Base-by-base conservation (phyloP, 2,888 invertebrate species). In the Halocaridina rubra region DNA sequence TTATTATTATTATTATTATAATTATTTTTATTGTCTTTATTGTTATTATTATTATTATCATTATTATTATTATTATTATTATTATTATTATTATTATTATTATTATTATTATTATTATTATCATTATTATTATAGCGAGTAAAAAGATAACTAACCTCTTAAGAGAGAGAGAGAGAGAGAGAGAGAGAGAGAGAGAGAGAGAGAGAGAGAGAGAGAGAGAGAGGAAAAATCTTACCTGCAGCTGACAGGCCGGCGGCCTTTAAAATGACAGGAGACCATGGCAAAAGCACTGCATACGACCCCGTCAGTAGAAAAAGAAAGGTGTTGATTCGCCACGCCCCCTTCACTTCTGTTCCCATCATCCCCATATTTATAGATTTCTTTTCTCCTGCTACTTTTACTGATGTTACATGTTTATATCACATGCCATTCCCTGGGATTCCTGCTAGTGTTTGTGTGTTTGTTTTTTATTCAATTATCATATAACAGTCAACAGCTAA, bases 271-370 rank as follows among this genome's bases (percentile, higher is more conserved):
- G 86, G 82, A 3, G 69, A 27, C 86, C 86, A 86, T 13, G 82
- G 86, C 2, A 86, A 53, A 2, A 86, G 24, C 16, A 86, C 74
- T 5, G 57, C 71, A n/a, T 86, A 80, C 22, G 79, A 79, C n/a
- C 80, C 82, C 64, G 80, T 82, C 80, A 86, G 76, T 16, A 86
- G 61, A 3, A 86, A 64, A 29, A 86, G 79, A 61, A 86, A 86
- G 30, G 71, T 71, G 33, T 64, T 86, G 10, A 86, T 76, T 19
- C 64, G 75, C 86, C 86, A 86, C 30, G 76, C 75, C 8, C 86
- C 86, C 32, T 59, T 80, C 67, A 86, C 82, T 19, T 69, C 80
- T 53, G 24, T 53, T 16, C 67, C 75, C 64, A n/a, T n/a, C n/a
- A n/a, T n/a, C n/a, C n/a, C n/a, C n/a, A n/a, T n/a, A n/a, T n/a